Evolutionary conservation across 2,888 invertebrate species (phyloP), one percentile per base, ranked within the genome.

Genomic region (Agrilus mali): DNA sequence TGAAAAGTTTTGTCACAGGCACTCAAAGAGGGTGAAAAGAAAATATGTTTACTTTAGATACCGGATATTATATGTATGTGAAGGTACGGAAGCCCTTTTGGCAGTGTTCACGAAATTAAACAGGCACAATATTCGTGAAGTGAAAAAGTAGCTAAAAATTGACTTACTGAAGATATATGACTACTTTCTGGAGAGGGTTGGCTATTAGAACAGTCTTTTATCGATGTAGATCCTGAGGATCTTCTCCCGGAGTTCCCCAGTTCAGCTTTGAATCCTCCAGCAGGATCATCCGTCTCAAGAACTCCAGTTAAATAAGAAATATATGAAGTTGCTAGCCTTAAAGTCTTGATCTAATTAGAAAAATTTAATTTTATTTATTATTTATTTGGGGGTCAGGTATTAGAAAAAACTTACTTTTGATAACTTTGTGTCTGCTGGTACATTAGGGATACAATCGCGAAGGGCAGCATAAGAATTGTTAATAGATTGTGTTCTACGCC

Each of bases 401-500:
- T 20, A 7, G 3, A 32, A 27, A 40, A 31, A 31, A 33, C 50
- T 75, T 69, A 90, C 89, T 75, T 94, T 95, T 12, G 92, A 92
- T 22, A 95, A 68, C 67, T 95, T 96, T 0, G 95, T 96, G 60
- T 96, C 95, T 0, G 88, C 82, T 0, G 95, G 95, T 1, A 96
- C 94, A 60, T 95, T 94, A 0, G 96, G 96, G 55, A 96, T 96
- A 64, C 93, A 89, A 50, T 93, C 92, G 12, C 95, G 69, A 1
- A 96, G 71, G 57, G 90, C 88, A 1, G 90, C 84, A 63, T 95
- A 96, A 0, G 95, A 95, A 40, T 87, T 90, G 67, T 96, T 96
- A 50, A 96, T 96, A 53, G 88, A 90, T 62, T 89, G 86, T 0
- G 95, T 96, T 41, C 95, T 72, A 50, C 93, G 68, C 8, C 95